phyloP scores from a whole-genome alignment of 2,797 vertebrate genomes.

The Onychomys torridus region DNA sequence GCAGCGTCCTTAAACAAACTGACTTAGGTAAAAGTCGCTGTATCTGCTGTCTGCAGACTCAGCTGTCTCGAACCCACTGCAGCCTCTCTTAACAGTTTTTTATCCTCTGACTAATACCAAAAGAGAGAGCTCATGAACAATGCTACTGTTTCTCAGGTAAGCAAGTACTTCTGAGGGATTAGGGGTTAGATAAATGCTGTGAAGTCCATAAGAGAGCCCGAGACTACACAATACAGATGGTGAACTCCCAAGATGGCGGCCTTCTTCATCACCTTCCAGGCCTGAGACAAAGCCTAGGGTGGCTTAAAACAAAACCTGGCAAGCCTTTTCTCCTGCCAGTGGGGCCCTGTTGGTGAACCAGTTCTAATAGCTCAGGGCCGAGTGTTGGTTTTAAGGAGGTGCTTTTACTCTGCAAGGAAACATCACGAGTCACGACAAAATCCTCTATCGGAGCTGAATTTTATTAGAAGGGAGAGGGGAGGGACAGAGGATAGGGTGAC shows the following conservation, averaged over 20 bases:
- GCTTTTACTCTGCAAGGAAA: no score
- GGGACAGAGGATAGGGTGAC: no score
- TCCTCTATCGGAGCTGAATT: no score
- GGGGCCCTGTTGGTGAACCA: background rate
- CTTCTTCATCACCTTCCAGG: background rate
- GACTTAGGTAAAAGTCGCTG: background rate
- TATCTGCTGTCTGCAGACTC: no score
- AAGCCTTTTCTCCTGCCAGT: background rate
- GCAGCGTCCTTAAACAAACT: background rate
- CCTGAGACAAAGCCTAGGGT: background rate
- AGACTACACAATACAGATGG: background rate
- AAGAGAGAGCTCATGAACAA: background rate
- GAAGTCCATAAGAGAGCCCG: background rate
- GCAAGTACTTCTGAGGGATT: background rate
- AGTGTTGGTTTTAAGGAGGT: no score
- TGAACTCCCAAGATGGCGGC: background rate
- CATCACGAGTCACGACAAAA: no score
- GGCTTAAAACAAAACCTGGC: background rate
- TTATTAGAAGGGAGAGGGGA: no score
- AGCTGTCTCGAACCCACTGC: no score
- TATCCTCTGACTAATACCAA: background rate
- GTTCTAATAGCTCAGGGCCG: background rate
- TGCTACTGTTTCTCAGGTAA: background rate
- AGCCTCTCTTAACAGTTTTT: background rate
- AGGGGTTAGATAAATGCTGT: background rate